Evolutionary conservation across 1,140 invertebrate genomes (phyloP), one percentile per base, ranked within the genome.

Genomic region (Zaprionus ornatus): DNA sequence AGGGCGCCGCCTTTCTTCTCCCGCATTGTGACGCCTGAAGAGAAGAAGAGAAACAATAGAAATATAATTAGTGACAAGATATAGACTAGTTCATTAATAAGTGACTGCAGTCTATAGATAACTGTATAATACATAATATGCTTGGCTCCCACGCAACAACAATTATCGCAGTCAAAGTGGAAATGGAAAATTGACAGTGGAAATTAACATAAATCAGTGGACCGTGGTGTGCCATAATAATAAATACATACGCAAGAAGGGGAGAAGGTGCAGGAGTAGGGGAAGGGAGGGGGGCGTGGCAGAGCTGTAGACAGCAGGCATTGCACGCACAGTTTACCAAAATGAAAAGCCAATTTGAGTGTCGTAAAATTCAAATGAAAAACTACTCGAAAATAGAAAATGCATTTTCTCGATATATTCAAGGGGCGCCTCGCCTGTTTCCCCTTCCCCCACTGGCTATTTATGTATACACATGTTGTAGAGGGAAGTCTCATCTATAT

Each of bases 1-100:
- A 98, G 94, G 75, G 96, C 96, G 86, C 97, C 97, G 80, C 96
- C 96, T 93, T 97, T 97, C 93, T 97, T 98, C 93, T 97, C 97
- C 93, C 97, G 95, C 96, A 97, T 97, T 90, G 96, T 96, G 93
- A 97, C 96, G 93, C 95, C 96, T 96, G 95, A 52, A 94, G 95
- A 84, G 12, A 59, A 56, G 15, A 55, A 9, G 4, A 27, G 48
- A 23, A 42, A 45, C 21, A 66, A 1, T 17, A 27, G 59, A 64
- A 25, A 59, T 62, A 45, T 59, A 48, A n/a, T 66, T 57, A 56
- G 42, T 56, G 29, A 40, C 10, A 57, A 19, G 9, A 37, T 52
- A 59, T 32, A 85, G 74, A 60, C 70, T 35, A 37, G 21, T 32
- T 42, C 32, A 73, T 32, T 56, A 35, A 23, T 56, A 23, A 56